Conservation (phyloP, 1,140 invertebrate genomes). For the Drosophila miranda region DNA sequence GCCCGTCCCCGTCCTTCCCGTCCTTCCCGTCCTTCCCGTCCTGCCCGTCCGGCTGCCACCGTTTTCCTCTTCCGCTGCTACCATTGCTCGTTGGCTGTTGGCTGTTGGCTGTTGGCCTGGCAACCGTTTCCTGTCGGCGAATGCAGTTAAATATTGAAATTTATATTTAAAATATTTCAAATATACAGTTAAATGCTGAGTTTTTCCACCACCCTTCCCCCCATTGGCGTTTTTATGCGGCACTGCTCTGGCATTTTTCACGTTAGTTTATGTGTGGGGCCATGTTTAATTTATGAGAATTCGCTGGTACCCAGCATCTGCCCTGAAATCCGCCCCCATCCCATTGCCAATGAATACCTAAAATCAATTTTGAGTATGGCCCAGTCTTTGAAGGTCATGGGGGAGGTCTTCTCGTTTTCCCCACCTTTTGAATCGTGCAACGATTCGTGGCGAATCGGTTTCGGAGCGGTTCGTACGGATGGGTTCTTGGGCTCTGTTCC, state of each 20-base stretch:
- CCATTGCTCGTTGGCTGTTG: constrained; percentile 2
- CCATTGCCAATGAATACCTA: constrained; percentile 68
- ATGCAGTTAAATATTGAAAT: constrained; percentile 78
- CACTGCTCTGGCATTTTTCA: constrained; percentile 59
- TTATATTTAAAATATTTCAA: constrained; percentile 79
- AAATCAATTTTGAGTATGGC: constrained; percentile 60
- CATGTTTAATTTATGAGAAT: constrained; percentile 78
- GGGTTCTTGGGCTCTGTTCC: neutral
- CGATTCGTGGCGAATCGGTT: constrained; percentile 31
- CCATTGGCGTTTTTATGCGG: constrained; percentile 11
- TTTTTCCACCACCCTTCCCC: too few relatives aligned
- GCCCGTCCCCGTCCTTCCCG: constrained; percentile 27
- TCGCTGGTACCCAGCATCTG: constrained; percentile 9
- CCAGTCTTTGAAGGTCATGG: constrained; percentile 49
- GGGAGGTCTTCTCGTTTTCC: constrained; percentile 1
- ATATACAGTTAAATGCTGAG: constrained; percentile 70
- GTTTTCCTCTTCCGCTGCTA: constrained; percentile 42
- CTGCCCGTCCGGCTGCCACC: neutral
- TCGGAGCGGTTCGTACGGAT: neutral
- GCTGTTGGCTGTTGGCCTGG: constrained; percentile 16
- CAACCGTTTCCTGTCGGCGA: constrained; percentile 73
- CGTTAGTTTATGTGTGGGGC: constrained; percentile 70
- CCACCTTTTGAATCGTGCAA: constrained; percentile 28
- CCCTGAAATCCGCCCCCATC: constrained; percentile 8
- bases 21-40: constrained; percentile 3